These are phyloP conservation scores for Apistogramma diplotaenia DNA, from an alignment of 2,113 vertebrate genomes.

Conservation along the genomic window DNA sequence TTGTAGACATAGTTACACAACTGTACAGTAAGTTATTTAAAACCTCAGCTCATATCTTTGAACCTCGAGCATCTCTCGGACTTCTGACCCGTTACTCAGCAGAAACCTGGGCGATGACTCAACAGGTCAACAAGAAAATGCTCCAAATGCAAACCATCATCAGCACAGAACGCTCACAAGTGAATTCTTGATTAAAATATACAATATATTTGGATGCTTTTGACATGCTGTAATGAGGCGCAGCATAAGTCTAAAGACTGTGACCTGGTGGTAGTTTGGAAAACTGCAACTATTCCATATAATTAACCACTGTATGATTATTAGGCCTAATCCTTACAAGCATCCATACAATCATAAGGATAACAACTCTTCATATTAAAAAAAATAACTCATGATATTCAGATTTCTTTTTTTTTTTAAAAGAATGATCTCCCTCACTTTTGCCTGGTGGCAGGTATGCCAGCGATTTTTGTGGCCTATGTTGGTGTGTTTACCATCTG, in stretches of 20 bases:
- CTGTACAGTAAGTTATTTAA: not conserved
- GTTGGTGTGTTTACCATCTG: not conserved
- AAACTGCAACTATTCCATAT: not conserved
- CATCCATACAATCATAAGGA: not conserved
- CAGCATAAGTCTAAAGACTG: too few species aligned
- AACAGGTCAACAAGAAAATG: not conserved
- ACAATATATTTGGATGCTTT: not conserved
- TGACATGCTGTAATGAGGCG: not conserved
- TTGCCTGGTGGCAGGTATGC: not conserved
- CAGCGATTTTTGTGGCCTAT: not conserved
- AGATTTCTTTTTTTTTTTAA: not conserved
- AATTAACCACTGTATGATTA: not conserved
- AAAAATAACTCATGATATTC: too few species aligned
- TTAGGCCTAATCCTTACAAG: not conserved
- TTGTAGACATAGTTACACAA: not conserved
- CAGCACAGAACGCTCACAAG: not conserved
- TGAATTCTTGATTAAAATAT: not conserved
- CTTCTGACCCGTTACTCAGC: not conserved
- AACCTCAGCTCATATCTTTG: not conserved
- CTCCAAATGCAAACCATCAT: not conserved
- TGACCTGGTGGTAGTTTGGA: not conserved
- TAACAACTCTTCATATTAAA: not conserved
- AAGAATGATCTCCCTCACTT: accelerated
- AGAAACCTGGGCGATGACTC: not conserved
- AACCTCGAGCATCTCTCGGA: not conserved